A percentile compares a stretch with the other conserved stretches of the same genome.
Evolutionary conservation across 2,113 vertebrate genomes (phyloP).

Genomic region (Prionailurus bengalensis): DNA sequence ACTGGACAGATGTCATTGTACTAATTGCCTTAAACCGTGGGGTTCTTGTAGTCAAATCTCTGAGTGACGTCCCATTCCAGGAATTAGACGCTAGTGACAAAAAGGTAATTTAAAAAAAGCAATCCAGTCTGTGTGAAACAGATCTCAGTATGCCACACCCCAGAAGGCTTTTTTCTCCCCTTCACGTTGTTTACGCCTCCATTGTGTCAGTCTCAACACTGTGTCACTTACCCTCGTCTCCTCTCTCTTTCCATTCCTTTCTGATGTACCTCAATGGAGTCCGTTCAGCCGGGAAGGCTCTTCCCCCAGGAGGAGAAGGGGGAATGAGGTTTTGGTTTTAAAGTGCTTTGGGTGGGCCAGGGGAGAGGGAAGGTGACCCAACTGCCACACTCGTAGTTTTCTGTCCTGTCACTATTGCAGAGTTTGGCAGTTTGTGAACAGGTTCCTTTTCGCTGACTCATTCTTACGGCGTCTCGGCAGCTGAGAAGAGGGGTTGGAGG

Average conservation of each 20-base stretch:
- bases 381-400: not conserved
- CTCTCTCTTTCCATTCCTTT: not conserved
- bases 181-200: not conserved
- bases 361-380: not conserved
- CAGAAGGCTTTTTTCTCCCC: not conserved
- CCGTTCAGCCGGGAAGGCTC: not conserved
- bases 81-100: not conserved
- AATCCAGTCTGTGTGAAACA: not conserved
- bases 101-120: not conserved
- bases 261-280: not conserved
- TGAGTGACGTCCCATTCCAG: not conserved
- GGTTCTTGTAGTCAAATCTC: not conserved
- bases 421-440: not conserved
- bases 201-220: not conserved
- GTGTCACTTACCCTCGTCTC: not conserved
- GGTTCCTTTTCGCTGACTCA: not conserved
- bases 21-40: not conserved
- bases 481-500: not conserved
- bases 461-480: not conserved
- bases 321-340: not conserved
- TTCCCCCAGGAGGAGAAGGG: not conserved
- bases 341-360: not conserved
- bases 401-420: not conserved
- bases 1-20: not conserved
- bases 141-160: not conserved